Evolutionary conservation across 2,888 invertebrate genomes (phyloP).

Genomic region (Cataglyphis albicans): DNA sequence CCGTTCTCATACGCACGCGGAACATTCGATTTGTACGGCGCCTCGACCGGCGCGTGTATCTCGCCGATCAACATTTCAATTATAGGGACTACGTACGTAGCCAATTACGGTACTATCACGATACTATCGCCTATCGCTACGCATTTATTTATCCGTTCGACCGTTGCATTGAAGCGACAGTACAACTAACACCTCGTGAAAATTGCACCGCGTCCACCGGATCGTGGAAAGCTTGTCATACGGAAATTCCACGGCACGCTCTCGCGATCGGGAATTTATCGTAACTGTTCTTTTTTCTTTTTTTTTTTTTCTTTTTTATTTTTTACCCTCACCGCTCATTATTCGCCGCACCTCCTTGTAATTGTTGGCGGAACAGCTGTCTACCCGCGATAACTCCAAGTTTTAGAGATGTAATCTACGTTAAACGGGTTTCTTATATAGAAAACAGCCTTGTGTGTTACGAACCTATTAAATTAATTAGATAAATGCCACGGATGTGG

Average conservation of each 20-base stretch:
- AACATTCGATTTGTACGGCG: slow-evolving; percentile 73
- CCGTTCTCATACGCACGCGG: slow-evolving; percentile 31
- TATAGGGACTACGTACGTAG: slow-evolving; percentile 75
- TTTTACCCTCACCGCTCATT: slow-evolving; percentile 19
- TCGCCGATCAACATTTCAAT: slow-evolving; percentile 83
- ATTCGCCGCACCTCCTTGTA: slow-evolving; percentile 35
- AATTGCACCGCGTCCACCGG: slow-evolving; percentile 30
- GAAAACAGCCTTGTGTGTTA: slow-evolving; percentile 22
- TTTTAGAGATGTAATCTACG: slow-evolving; percentile 47
- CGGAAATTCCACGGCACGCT: slow-evolving; percentile 16
- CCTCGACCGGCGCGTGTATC: slow-evolving; percentile 71
- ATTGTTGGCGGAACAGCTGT: slow-evolving; percentile 40
- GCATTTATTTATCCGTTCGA: slow-evolving; percentile 77
- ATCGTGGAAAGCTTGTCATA: neutral
- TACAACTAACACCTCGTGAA: slow-evolving; percentile 42
- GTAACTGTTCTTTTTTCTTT: slow-evolving; percentile 15
- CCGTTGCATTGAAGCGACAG: slow-evolving; percentile 44
- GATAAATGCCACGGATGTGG: slow-evolving; percentile 30
- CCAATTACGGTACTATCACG: slow-evolving; percentile 79
- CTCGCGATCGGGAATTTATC: slow-evolving; percentile 30
- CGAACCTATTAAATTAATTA: slow-evolving; percentile 48
- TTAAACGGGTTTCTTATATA: slow-evolving; percentile 20
- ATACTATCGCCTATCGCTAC: slow-evolving; percentile 76
- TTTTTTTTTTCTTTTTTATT: neutral
- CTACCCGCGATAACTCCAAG: slow-evolving; percentile 12